Conservation (phyloP, 2,888 invertebrate species). For the Polia nebulosa region DNA sequence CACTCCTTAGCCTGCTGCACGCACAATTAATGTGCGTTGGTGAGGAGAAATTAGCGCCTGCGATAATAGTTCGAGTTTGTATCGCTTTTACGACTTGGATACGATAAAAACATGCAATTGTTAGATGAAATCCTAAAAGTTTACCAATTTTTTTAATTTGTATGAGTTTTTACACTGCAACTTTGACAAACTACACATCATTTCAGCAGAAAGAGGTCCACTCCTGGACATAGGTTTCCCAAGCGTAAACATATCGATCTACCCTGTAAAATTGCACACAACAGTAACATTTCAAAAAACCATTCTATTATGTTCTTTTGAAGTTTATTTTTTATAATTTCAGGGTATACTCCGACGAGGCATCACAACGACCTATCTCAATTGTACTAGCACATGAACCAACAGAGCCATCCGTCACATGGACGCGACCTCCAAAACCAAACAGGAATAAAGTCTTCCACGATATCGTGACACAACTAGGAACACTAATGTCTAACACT, state of each 20-base stretch:
- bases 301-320: background rate
- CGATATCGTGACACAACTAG: constrained; percentile 47
- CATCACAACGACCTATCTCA: constrained; percentile 48
- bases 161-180: background rate
- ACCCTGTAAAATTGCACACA: background rate
- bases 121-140: background rate
- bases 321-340: constrained; percentile 27
- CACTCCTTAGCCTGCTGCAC: no score
- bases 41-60: constrained; percentile 27
- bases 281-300: background rate
- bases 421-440: constrained; percentile 78
- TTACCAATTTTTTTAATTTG: background rate
- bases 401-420: constrained; percentile 80
- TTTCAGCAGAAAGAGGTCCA: no score
- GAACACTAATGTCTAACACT: constrained; percentile 40
- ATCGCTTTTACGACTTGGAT: constrained; percentile 8
- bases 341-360: constrained; percentile 69
- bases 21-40: no score
- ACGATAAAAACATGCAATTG: background rate
- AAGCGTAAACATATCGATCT: background rate
- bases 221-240: background rate
- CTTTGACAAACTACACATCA: background rate
- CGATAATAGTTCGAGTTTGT: background rate
- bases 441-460: constrained; percentile 70
- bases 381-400: constrained; percentile 55